Conservation (phyloP, 2,888 invertebrate genomes). For the Leistus spinibarbis region DNA sequence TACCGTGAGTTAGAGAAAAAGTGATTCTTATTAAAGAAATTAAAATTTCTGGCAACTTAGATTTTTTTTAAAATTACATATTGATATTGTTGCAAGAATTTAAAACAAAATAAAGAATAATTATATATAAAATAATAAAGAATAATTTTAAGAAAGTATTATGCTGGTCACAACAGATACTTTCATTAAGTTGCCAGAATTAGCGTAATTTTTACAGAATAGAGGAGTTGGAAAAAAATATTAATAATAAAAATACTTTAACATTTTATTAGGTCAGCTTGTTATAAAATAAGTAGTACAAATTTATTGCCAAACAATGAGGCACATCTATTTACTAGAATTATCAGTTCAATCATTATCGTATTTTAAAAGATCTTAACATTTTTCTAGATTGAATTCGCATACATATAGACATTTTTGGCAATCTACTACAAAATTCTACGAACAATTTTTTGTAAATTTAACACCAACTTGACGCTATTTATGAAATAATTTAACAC, state of each 20-base stretch:
- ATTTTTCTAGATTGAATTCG: background rate
- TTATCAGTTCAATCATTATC: background rate
- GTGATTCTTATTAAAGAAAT: too few species aligned
- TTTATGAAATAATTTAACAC: too few species aligned
- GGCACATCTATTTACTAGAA: constrained; percentile 22
- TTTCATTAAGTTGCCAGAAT: too few species aligned
- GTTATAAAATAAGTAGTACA: constrained; percentile 35
- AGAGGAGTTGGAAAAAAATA: background rate
- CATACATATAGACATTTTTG: background rate
- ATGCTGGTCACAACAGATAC: too few species aligned
- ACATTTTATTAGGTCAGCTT: constrained; percentile 28
- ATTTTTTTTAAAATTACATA: too few species aligned
- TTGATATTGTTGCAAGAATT: too few species aligned
- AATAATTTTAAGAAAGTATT: too few species aligned
- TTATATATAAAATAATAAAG: too few species aligned
- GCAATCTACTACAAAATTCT: background rate
- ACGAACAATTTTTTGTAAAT: background rate
- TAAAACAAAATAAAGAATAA: too few species aligned
- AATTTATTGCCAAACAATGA: constrained; percentile 31
- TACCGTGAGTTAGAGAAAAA: too few species aligned
- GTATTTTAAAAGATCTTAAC: background rate
- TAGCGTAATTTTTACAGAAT: background rate
- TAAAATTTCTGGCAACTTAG: too few species aligned
- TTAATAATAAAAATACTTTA: background rate
- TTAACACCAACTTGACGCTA: background rate